Percentiles rank a stretch among this genome's conserved stretches.
These are phyloP conservation scores for Aradophagus sp. DNA, from an alignment of 1,140 invertebrate species.

Conservation along the genomic window DNA sequence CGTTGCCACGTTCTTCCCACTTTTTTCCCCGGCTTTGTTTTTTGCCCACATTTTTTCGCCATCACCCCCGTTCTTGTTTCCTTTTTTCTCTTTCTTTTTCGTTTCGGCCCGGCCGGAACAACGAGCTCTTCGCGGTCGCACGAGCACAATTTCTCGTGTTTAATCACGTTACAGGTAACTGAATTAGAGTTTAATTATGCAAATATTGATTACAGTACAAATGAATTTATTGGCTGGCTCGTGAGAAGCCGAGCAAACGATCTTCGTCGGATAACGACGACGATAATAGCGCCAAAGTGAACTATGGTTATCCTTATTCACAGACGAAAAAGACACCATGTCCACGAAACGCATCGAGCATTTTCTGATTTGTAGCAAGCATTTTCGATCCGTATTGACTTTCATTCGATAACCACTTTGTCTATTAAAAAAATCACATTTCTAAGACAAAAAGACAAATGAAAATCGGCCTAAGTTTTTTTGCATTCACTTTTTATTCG, in stretches of 20 bases:
- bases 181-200: constrained; percentile 56
- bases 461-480: neutral
- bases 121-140: constrained; percentile 29
- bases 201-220: constrained; percentile 46
- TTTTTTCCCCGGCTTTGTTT: constrained; percentile 34
- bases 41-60: constrained; percentile 7
- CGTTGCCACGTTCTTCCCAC: constrained; percentile 31
- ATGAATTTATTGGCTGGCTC: constrained; percentile 37
- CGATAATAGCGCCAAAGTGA: constrained; percentile 27
- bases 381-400: constrained; percentile 29
- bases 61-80: no score
- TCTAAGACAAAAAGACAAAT: no score
- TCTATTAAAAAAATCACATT: no score
- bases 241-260: no score
- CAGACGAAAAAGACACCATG: constrained; percentile 35
- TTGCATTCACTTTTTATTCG: no score
- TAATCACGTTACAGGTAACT: constrained; percentile 42
- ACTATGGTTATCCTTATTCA: constrained; percentile 37
- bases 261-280: constrained; percentile 31
- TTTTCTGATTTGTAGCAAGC: constrained; percentile 19
- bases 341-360: constrained; percentile 20
- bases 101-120: constrained; percentile 13
- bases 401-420: no score
- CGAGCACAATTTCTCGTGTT: constrained; percentile 41
- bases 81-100: neutral